These are phyloP conservation scores for Epizoanthus scotinus DNA, from an alignment of 92 coral and sea anemone species.

Conservation along the genomic window DNA sequence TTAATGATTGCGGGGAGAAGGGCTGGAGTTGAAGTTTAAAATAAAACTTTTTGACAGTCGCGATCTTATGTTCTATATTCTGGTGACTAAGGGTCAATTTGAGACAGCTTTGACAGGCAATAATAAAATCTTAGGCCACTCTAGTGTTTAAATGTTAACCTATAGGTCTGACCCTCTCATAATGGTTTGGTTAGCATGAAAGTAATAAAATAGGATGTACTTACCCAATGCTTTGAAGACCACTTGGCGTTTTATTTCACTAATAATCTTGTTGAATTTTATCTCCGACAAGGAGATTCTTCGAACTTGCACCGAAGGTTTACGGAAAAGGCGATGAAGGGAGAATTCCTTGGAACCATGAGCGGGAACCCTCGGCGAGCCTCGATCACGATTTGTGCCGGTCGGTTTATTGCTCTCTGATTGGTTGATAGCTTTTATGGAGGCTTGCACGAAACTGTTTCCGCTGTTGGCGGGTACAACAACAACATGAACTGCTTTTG, in stretches of 20 bases:
- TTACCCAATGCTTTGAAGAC: constrained; percentile 70
- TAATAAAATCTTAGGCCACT: no score
- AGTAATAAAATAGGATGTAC: no score
- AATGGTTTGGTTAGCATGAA: no score
- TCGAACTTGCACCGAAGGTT: constrained; percentile 80
- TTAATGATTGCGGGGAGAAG: background rate
- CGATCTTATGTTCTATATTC: no score
- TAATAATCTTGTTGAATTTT: constrained; percentile 74
- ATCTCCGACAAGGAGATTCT: constrained; percentile 83
- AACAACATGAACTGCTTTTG: constrained; percentile 70
- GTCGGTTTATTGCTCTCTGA: constrained; percentile 37
- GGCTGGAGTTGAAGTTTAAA: no score
- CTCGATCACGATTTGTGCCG: constrained; percentile 41
- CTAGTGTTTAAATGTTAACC: no score
- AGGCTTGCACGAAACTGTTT: constrained; percentile 72
- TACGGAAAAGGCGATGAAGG: constrained; percentile 92
- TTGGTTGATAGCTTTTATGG: constrained; percentile 67
- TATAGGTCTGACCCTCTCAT: no score
- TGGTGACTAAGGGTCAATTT: no score
- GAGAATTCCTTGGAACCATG: constrained; percentile 66
- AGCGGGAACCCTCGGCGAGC: constrained; percentile 8
- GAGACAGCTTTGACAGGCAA: no score
- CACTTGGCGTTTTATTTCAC: constrained; percentile 71
- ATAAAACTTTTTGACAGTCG: no score
- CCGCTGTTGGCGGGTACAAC: constrained; percentile 88